Evolutionary conservation across 2,113 vertebrate species (phyloP).

Genomic region (Onychostoma macrolepis): DNA sequence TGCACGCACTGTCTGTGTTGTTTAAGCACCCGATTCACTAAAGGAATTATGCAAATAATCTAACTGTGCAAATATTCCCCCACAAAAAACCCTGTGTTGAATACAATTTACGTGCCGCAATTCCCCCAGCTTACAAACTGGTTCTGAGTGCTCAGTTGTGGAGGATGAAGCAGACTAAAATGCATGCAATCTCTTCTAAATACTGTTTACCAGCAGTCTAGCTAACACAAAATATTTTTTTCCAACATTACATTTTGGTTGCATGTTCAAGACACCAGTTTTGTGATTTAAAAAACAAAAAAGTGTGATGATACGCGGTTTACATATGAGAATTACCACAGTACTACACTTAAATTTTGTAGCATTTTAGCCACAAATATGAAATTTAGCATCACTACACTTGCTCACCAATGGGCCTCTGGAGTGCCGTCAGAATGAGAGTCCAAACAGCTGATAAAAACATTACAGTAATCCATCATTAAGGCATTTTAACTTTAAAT

Average conservation of each 20-base stretch:
- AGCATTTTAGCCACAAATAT: not conserved
- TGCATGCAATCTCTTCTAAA: not conserved
- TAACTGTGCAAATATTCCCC: not conserved
- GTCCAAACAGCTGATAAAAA: too few species aligned
- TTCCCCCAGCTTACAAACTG: not conserved
- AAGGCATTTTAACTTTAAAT: not conserved
- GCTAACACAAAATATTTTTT: not conserved
- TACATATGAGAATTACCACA: not conserved
- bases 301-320: not conserved
- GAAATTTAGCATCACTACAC: too few species aligned
- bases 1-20: not conserved
- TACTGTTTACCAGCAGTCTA: not conserved
- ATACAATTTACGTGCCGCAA: not conserved
- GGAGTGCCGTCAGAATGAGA: too few species aligned
- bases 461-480: not conserved
- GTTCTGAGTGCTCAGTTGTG: not conserved
- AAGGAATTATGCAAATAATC: constrained; percentile 12
- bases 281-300: not conserved
- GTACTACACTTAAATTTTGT: not conserved
- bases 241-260: not conserved
- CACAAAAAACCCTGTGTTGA: not conserved
- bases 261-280: not conserved
- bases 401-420: too few species aligned
- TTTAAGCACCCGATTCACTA: not conserved
- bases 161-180: not conserved